Evolutionary conservation across 2,888 invertebrate genomes (phyloP).

Genomic region (Hylaea fasciaria): DNA sequence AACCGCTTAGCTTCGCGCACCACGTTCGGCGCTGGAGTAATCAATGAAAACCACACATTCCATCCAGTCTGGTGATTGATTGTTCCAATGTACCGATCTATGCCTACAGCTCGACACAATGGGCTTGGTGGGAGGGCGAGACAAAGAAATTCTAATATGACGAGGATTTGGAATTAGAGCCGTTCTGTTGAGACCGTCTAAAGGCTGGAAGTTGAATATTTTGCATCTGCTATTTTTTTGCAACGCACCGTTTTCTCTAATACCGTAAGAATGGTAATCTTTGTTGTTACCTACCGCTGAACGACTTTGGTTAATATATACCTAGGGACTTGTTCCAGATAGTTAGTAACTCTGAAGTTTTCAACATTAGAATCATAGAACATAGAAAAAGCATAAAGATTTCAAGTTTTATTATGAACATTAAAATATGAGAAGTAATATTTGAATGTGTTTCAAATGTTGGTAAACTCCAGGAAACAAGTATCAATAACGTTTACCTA

Average conservation of each 20-base stretch:
- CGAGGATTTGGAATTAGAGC: conserved; percentile 23
- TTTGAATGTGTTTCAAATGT: too few species aligned
- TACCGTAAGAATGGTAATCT: too few species aligned
- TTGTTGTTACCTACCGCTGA: too few species aligned
- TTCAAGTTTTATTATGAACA: too few species aligned
- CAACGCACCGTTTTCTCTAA: neutral
- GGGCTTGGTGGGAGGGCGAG: conserved; percentile 23
- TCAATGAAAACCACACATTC: conserved; percentile 44
- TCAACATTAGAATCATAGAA: too few species aligned
- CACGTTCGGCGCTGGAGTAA: conserved; percentile 39
- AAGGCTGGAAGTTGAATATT: conserved; percentile 18
- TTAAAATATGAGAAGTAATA: too few species aligned
- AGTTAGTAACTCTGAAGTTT: too few species aligned
- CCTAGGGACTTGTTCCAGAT: too few species aligned
- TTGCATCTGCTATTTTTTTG: conserved; percentile 4
- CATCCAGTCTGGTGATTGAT: conserved; percentile 43
- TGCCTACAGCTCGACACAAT: conserved; percentile 28
- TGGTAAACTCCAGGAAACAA: too few species aligned
- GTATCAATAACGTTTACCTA: too few species aligned
- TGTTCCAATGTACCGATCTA: conserved; percentile 35
- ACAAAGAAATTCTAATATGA: conserved; percentile 35
- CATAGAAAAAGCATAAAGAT: too few species aligned
- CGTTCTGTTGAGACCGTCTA: conserved; percentile 12
- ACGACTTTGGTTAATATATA: too few species aligned
- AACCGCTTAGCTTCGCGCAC: conserved; percentile 40